These are phyloP conservation scores for Drosophila ohnishii DNA, from an alignment of 1,140 invertebrate genomes.

Conservation along the genomic window DNA sequence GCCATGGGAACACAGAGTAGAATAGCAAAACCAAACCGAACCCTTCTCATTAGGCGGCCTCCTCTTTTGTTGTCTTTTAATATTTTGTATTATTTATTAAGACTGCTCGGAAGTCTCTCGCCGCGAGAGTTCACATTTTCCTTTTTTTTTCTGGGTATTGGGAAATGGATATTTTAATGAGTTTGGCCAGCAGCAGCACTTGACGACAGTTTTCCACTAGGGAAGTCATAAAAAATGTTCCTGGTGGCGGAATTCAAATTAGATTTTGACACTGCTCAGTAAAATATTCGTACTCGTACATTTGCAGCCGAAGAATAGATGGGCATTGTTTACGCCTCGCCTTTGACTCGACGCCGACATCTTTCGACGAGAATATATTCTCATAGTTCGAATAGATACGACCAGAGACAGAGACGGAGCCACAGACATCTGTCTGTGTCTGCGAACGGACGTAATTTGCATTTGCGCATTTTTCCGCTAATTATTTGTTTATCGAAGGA, in stretches of 20 bases:
- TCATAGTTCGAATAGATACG: conserved; percentile 29
- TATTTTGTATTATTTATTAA: conserved; percentile 47
- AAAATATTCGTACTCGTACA: conserved; percentile 13
- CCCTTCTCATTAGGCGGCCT: conserved; percentile 40
- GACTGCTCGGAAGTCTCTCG: conserved; percentile 20
- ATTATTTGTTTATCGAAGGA: conserved; percentile 50
- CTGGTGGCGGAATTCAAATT: conserved; percentile 29
- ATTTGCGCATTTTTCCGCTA: conserved; percentile 51
- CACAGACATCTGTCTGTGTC: conserved; percentile 34
- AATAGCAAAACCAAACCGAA: conserved; percentile 26
- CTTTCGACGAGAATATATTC: conserved; percentile 10
- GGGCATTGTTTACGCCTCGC: conserved; percentile 36
- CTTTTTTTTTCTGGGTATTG: not conserved
- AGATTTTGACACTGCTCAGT: conserved; percentile 31
- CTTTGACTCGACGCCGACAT: conserved; percentile 45
- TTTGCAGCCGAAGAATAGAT: conserved; percentile 23
- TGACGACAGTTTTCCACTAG: conserved; percentile 31
- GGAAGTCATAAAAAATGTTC: not conserved
- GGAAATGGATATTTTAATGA: conserved; percentile 51
- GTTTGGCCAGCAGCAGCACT: conserved; percentile 21
- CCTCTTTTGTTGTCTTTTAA: conserved; percentile 39
- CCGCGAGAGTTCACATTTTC: conserved; percentile 13
- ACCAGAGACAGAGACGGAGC: not conserved
- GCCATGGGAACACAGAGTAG: conserved; percentile 23
- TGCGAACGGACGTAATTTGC: conserved; percentile 32